Evolutionary conservation across 2,113 vertebrate genomes (phyloP).

Genomic region (Acrocephalus arundinaceus): DNA sequence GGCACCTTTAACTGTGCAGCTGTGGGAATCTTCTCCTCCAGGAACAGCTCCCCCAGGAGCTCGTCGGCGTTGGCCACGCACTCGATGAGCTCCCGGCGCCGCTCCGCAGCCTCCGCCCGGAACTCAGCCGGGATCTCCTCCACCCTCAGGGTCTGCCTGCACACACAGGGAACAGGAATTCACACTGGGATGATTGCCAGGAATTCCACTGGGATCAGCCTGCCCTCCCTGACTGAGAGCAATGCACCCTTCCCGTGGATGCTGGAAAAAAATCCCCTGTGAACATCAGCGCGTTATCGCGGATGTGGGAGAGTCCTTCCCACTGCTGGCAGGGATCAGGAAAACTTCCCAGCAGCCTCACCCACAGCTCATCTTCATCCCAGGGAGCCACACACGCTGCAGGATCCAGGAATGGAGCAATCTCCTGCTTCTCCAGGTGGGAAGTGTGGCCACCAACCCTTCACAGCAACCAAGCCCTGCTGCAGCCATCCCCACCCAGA

Average conservation of each 20-base stretch:
- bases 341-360: not conserved
- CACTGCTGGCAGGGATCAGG: not conserved
- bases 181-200: not conserved
- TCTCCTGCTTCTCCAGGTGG: not conserved
- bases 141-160: constrained; percentile 80
- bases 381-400: not conserved
- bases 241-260: fast-evolving
- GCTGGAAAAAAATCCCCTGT: fast-evolving
- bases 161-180: not conserved
- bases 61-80: constrained; percentile 92
- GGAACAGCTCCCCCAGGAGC: constrained; percentile 88
- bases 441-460: not conserved
- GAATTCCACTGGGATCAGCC: fast-evolving
- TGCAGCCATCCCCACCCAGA: not conserved
- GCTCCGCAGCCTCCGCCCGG: constrained; percentile 78
- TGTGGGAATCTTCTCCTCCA: constrained; percentile 90
- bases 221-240: not conserved
- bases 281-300: fast-evolving
- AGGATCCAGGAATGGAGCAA: fast-evolving
- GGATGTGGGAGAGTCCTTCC: not conserved
- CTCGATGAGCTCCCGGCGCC: constrained; percentile 90
- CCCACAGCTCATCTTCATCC: not conserved
- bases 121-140: constrained; percentile 87
- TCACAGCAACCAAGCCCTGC: not conserved
- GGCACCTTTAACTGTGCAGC: constrained; percentile 85